phyloP scores from a whole-genome alignment of 2,797 vertebrate species.

The Ctenopoma kingsleyae region DNA sequence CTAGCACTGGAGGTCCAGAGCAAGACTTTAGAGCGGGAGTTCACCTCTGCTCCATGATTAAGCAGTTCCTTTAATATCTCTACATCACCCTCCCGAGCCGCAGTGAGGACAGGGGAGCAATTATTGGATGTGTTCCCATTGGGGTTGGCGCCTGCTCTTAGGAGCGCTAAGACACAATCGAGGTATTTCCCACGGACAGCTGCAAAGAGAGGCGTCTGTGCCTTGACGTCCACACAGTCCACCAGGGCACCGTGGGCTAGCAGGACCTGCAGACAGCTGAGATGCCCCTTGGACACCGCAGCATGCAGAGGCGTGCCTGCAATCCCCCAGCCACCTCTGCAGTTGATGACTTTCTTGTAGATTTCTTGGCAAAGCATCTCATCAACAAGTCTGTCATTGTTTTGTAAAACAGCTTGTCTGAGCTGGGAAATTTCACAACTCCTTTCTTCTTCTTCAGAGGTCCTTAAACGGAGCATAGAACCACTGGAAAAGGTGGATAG shows the following conservation, averaged over 20 bases:
- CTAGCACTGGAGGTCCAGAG: constrained; percentile 87
- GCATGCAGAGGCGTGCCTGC: constrained; percentile 90
- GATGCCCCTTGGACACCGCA: constrained; percentile 87
- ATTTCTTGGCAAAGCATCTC: constrained; percentile 88
- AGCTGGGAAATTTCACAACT: constrained; percentile 85
- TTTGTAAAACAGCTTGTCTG: constrained; percentile 84
- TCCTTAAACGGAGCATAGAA: constrained; percentile 87
- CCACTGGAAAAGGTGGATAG: constrained; percentile 15
- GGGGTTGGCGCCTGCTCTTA: constrained; percentile 90
- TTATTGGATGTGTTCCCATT: constrained; percentile 90
- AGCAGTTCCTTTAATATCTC: constrained; percentile 89
- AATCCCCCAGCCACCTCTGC: constrained; percentile 91
- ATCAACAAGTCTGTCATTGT: constrained; percentile 84
- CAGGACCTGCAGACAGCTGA: constrained; percentile 88
- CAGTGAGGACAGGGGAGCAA: constrained; percentile 91
- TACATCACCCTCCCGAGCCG: constrained; percentile 87
- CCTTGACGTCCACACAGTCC: constrained; percentile 92
- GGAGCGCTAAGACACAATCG: constrained; percentile 89
- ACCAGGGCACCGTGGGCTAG: constrained; percentile 90
- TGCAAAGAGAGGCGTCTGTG: constrained; percentile 93
- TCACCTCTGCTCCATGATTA: constrained; percentile 87
- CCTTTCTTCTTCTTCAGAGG: constrained; percentile 80
- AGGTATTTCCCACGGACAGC: constrained; percentile 91
- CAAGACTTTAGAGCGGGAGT: constrained; percentile 88
- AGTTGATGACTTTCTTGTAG: constrained; percentile 90